Evolutionary conservation across 2,113 vertebrate species (phyloP).

Genomic region (Tachycineta bicolor): DNA sequence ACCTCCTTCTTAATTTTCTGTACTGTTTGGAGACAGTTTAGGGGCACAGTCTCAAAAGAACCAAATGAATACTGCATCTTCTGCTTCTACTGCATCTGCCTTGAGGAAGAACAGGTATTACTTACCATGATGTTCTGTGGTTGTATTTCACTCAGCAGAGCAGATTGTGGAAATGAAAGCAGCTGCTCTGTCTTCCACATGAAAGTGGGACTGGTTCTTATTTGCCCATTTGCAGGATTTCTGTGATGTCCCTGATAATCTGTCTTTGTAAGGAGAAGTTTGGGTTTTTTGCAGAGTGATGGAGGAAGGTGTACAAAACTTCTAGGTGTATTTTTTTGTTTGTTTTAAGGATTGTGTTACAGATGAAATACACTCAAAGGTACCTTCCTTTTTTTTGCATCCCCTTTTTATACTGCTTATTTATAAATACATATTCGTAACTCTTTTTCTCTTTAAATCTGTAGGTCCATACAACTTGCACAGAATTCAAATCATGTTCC

Average conservation of each 20-base stretch:
- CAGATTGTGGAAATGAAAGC: neutral
- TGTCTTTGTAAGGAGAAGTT: neutral
- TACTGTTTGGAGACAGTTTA: neutral
- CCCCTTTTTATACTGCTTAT: neutral
- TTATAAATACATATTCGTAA: neutral
- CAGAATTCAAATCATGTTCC: neutral
- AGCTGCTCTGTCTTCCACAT: neutral
- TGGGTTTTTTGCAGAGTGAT: accelerated
- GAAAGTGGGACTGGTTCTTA: neutral
- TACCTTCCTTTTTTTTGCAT: neutral
- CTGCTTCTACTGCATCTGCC: neutral
- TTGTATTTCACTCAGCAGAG: neutral
- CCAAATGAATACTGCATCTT: neutral
- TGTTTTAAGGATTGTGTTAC: neutral
- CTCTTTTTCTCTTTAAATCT: neutral
- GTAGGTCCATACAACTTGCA: neutral
- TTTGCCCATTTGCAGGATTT: neutral
- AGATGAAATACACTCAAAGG: neutral
- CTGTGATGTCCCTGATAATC: neutral
- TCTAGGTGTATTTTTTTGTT: neutral
- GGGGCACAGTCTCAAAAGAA: neutral
- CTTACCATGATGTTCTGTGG: neutral
- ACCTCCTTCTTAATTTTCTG: neutral
- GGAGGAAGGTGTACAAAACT: neutral
- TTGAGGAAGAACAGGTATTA: neutral